Conservation (phyloP, 2,888 invertebrate genomes). For the Xestia c-nigrum region DNA sequence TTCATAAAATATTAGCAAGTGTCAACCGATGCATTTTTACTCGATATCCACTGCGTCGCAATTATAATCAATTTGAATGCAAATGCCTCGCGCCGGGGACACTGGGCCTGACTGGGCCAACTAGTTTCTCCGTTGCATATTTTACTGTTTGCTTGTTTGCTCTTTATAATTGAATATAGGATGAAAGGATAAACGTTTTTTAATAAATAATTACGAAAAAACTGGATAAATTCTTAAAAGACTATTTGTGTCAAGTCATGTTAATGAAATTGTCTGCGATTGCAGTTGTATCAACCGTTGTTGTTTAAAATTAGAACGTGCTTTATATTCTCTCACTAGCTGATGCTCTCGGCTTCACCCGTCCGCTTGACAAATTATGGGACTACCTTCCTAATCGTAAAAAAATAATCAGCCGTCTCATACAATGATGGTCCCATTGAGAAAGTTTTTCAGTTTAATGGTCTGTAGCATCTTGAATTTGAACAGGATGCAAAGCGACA, state of each 20-base stretch:
- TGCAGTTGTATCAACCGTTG: neutral
- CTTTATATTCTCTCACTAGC: neutral
- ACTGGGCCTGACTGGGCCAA: conserved; percentile 44
- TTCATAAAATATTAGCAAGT: conserved; percentile 58
- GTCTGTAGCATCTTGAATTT: no score
- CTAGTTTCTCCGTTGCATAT: conserved; percentile 62
- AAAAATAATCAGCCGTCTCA: no score
- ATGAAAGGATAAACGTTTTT: conserved; percentile 19
- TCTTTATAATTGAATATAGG: conserved; percentile 67
- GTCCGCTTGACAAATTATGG: no score
- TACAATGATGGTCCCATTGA: no score
- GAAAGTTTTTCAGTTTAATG: no score
- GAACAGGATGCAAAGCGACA: no score
- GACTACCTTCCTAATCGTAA: no score
- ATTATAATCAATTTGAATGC: conserved; percentile 68
- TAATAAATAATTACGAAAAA: conserved; percentile 11
- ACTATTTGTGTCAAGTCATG: neutral
- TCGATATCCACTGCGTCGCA: conserved; percentile 41
- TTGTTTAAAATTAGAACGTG: neutral
- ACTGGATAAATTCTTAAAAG: neutral
- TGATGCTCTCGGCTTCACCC: no score
- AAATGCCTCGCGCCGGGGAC: conserved; percentile 48
- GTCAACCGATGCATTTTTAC: conserved; percentile 59
- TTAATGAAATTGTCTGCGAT: neutral
- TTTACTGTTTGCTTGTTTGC: conserved; percentile 59